Percentiles rank a stretch among this genome's conserved stretches.
phyloP scores from a whole-genome alignment of 2,113 vertebrate genomes.

The Proteles cristata region DNA sequence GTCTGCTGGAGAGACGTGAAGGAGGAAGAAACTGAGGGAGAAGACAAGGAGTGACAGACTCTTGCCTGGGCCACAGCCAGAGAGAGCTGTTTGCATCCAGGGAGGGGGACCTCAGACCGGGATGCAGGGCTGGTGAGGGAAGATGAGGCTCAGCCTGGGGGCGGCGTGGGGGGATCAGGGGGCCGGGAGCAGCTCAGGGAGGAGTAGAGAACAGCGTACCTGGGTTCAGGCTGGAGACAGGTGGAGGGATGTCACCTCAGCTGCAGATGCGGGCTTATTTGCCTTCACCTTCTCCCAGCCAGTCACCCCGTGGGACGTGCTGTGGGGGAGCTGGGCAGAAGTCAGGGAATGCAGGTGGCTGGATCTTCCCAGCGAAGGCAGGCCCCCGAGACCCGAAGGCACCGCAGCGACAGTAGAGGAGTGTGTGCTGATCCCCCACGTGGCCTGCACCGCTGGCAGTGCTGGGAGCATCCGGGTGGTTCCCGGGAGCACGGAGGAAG shows the following conservation, averaged over 20 bases:
- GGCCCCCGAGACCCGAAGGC: not conserved
- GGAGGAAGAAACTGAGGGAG: not conserved
- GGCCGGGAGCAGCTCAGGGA: not conserved
- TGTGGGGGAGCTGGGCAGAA: not conserved
- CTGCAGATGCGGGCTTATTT: not conserved
- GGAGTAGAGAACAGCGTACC: fast-evolving
- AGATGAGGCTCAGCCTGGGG: not conserved
- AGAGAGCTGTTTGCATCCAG: not conserved
- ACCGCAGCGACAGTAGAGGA: not conserved
- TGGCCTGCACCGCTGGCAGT: not conserved
- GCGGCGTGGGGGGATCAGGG: not conserved
- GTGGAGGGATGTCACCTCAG: not conserved
- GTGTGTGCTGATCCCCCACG: not conserved
- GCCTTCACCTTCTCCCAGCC: constrained; percentile 38
- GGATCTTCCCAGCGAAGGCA: not conserved
- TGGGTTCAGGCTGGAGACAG: not conserved
- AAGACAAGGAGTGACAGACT: not conserved
- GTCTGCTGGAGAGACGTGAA: constrained; percentile 15
- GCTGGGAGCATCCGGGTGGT: not conserved
- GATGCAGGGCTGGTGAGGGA: not conserved
- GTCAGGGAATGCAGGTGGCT: not conserved
- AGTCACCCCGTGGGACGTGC: constrained; percentile 12
- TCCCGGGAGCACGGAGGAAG: not conserved
- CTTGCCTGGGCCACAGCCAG: not conserved
- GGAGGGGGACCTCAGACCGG: not conserved